A percentile compares a stretch with the other conserved stretches of the same genome.
phyloP scores from a whole-genome alignment of 2,888 invertebrate species.

The Morpho helenor region DNA sequence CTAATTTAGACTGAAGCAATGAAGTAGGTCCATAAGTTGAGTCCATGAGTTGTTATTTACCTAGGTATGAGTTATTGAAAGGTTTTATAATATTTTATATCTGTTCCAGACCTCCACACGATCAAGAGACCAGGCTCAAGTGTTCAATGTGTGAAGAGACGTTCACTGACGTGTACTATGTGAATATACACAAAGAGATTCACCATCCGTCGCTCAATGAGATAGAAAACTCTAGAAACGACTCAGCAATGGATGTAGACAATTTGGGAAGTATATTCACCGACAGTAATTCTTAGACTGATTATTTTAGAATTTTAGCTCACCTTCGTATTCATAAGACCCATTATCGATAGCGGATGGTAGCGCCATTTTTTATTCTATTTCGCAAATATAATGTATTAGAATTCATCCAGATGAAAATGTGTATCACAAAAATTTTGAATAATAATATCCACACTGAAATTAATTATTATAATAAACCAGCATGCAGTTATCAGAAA shows the following conservation, averaged over 20 bases:
- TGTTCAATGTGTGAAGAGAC: slow-evolving; percentile 37
- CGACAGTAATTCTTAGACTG: slow-evolving; percentile 2
- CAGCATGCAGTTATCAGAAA: too few relatives aligned
- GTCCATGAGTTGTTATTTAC: too few relatives aligned
- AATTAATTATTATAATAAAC: too few relatives aligned
- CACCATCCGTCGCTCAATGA: slow-evolving; percentile 32
- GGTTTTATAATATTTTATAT: not conserved
- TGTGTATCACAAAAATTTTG: too few relatives aligned
- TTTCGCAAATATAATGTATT: too few relatives aligned
- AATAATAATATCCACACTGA: too few relatives aligned
- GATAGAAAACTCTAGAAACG: slow-evolving; percentile 14
- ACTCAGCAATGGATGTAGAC: slow-evolving; percentile 12
- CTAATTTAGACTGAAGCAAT: too few relatives aligned
- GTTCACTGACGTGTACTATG: slow-evolving; percentile 41
- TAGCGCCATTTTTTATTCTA: too few relatives aligned
- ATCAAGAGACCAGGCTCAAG: slow-evolving; percentile 18
- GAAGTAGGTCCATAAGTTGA: too few relatives aligned
- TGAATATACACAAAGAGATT: slow-evolving; percentile 50
- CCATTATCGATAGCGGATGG: not conserved
- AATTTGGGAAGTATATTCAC: slow-evolving; percentile 17
- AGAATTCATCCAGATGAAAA: too few relatives aligned
- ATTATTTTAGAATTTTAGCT: not conserved
- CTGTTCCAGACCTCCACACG: slow-evolving; percentile 21
- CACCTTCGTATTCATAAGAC: not conserved
- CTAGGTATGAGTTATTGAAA: not conserved